Evolutionary conservation across 2,888 invertebrate genomes (phyloP), one percentile per base, ranked within the genome.

Genomic region (Macaria notata): DNA sequence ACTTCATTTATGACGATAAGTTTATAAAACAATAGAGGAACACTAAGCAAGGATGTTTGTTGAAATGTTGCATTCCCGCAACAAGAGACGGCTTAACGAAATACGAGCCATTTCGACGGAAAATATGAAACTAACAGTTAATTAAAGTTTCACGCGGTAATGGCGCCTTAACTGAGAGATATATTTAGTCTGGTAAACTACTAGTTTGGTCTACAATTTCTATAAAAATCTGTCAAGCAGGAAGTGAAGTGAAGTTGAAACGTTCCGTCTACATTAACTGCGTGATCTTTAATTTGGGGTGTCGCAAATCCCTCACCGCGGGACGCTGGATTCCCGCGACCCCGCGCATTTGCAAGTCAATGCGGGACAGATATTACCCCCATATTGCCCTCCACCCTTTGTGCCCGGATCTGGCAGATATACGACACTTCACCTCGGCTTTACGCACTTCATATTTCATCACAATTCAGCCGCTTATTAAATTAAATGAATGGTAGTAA

Each of bases 281-380:
- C 38, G 3, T 8, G 6, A 8, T 7, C 38, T 38, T 8, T 38
- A 38, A 64, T 65, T 59, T 43, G 41, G 49, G 59, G 54, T 46
- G 54, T 33, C 52, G 39, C 9, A 46, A 59, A 61, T 58, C 46
- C 55, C 54, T 50, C 63, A 54, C 66, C 19, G 42, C 56, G 56
- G 58, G 63, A 19, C 9, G 44, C 42, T 49, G 50, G 54, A 44
- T 50, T 39, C 46, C 53, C 61, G 49, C 50, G 51, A 59, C 54
- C 49, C 39, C 59, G 33, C 54, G 57, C 58, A 69, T 73, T 72
- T 67, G 60, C 68, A 64, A 66, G 65, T 67, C 56, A 62, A 71
- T 64, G 64, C 52, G 46, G 9, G 58, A 39, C 54, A 47, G 58
- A 49, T 42, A 54, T 59, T 47, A 29, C 49, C 43, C 47, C 19